phyloP scores from a whole-genome alignment of 2,888 invertebrate species.

The Heterodera filipjevi region DNA sequence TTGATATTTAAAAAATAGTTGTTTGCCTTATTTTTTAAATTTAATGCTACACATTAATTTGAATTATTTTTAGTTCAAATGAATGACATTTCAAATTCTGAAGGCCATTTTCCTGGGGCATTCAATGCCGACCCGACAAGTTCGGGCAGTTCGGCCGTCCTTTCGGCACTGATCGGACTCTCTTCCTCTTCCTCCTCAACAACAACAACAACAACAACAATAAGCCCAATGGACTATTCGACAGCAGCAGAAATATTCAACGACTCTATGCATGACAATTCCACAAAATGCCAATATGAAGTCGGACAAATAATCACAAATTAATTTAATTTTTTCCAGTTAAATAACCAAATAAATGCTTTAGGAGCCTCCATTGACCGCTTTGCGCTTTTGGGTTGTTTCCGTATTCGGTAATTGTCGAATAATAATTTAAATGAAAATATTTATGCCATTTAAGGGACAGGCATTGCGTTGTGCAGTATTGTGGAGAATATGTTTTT shows the following conservation, averaged over 20 bases:
- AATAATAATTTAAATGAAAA: background rate
- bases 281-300: conserved; percentile 13
- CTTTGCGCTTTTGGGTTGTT: conserved; percentile 55
- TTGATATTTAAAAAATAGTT: too few species aligned
- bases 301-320: background rate
- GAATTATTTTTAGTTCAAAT: background rate
- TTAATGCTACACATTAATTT: too few species aligned
- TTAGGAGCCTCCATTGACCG: conserved; percentile 32
- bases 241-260: background rate
- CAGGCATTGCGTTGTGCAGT: conserved; percentile 51
- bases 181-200: too few species aligned
- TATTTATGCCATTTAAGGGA: conserved; percentile 37
- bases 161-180: background rate
- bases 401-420: conserved; percentile 44
- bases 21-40: too few species aligned
- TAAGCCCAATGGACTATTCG: background rate
- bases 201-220: background rate
- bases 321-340: background rate
- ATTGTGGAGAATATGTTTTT: conserved; percentile 58
- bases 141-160: conserved; percentile 1
- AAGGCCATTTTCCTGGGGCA: background rate
- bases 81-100: background rate
- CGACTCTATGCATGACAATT: background rate
- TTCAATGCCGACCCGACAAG: background rate
- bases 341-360: background rate